Evolutionary conservation across 1,140 invertebrate species (phyloP).

Genomic region (Pogonus chalceus): DNA sequence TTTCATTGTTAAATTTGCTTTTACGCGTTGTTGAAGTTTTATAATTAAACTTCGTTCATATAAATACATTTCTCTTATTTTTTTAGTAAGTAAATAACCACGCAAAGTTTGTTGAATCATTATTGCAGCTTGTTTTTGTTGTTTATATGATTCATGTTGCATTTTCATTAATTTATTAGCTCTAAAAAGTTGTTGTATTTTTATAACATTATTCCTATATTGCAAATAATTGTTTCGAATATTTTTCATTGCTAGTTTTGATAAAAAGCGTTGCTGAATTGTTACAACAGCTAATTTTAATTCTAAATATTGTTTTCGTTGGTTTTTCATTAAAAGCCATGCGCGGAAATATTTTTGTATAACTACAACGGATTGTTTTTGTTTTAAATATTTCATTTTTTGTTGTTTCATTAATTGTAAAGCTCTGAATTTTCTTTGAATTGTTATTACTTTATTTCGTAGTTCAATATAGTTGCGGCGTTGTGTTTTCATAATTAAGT

Average conservation of each 20-base stretch:
- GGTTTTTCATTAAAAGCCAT: constrained; percentile 28
- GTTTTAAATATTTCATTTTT: constrained; percentile 21
- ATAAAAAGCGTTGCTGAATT: constrained; percentile 31
- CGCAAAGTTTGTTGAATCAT: constrained; percentile 20
- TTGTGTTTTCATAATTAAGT: constrained; percentile 13
- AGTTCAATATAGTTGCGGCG: constrained; percentile 18
- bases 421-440: constrained; percentile 37
- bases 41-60: constrained; percentile 12
- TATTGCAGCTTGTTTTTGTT: constrained; percentile 12
- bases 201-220: background rate
- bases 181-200: constrained; percentile 30
- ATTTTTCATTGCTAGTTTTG: constrained; percentile 17
- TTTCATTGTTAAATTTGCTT: constrained; percentile 22
- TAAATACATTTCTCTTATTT: constrained; percentile 18
- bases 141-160: constrained; percentile 10
- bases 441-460: constrained; percentile 13
- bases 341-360: constrained; percentile 38
- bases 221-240: background rate
- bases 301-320: constrained; percentile 19
- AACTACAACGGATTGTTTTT: constrained; percentile 22
- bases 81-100: constrained; percentile 11
- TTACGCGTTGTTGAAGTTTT: constrained; percentile 26
- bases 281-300: constrained; percentile 14
- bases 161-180: constrained; percentile 20
- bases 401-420: constrained; percentile 29